A percentile compares a stretch with the other conserved stretches of the same genome.
phyloP scores from a whole-genome alignment of 2,888 invertebrate species.

The Suillia variegata region DNA sequence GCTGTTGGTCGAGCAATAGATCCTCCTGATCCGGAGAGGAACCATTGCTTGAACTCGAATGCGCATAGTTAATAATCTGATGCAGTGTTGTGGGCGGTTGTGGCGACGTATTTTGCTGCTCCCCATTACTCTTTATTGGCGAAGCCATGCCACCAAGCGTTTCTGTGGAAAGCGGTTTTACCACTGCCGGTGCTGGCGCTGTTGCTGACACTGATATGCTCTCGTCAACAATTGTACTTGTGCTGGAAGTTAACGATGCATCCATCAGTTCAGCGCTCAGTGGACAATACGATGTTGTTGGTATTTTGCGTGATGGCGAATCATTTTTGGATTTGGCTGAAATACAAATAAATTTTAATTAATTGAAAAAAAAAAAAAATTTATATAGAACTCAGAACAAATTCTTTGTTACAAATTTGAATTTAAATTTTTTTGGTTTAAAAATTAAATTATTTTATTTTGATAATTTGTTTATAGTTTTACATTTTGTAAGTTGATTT shows the following conservation, averaged over 20 bases:
- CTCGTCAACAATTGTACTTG: conserved; percentile 55
- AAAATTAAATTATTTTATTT: no score
- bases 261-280: conserved; percentile 51
- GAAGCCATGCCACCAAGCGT: conserved; percentile 32
- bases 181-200: no score
- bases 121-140: conserved; percentile 39
- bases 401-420: no score
- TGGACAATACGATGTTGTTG: conserved; percentile 43
- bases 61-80: conserved; percentile 40
- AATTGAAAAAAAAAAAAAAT: not conserved
- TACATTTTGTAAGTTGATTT: no score
- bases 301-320: conserved; percentile 45
- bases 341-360: conserved; percentile 13
- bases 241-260: conserved; percentile 51
- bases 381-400: no score
- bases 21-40: conserved; percentile 58
- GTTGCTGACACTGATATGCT: conserved; percentile 38
- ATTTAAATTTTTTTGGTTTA: no score
- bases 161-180: conserved; percentile 32
- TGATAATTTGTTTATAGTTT: no score
- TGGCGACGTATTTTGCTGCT: no score
- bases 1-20: conserved; percentile 47
- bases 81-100: conserved; percentile 21
- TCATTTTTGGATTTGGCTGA: conserved; percentile 40
- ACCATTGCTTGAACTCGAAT: conserved; percentile 54